Evolutionary conservation across 2,888 invertebrate species (phyloP), one percentile per base, ranked within the genome.

Genomic region (Plagiodera versicolora): DNA sequence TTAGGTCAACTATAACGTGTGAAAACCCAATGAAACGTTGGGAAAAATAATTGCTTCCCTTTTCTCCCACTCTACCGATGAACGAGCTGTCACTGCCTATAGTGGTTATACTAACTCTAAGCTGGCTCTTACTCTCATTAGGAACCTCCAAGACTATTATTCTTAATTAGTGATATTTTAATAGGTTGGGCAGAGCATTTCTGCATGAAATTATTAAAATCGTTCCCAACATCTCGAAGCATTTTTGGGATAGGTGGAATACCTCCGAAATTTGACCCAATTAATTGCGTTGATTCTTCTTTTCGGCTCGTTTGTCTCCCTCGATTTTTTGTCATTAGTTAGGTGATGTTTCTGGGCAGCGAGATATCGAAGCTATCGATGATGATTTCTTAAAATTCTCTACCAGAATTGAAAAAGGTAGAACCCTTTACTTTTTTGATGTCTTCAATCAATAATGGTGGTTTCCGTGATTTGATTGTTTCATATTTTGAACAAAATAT

Each of bases 131-230:
- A 51, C 51, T 58, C 62, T 62, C 62, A 58, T 62, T 62, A 62
- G 56, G 56, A 58, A 58, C 55, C 56, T 58, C 52, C 50, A 52
- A 45, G 58, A 44, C 62, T 62, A 62, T 62, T 62, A 58, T 62
- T 62, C 62, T 62, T 62, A 62, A 62, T 62, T 62, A 62, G 48
- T 52, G 48, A 52, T 56, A 19, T 58, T 58, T 53, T 53, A 53
- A 53, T 53, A 53, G 45, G 45, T 44, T 53, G 24, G 44, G 44
- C 24, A 44, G 35, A 17, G 52, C 58, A 61, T 61, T 61, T 61
- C 58, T 61, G 61, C 61, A 61, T 61, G 46, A 58, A 51, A 61
- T 61, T 61, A 61, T 61, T 58, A 45, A 56, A 62, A 61, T 54
- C 35, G 49, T 32, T 54, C 35, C 20, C 61, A 56, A 48, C 58